Evolutionary conservation across 2,888 invertebrate species (phyloP), one percentile per base, ranked within the genome.

Genomic region (Catotricha subobsoleta): DNA sequence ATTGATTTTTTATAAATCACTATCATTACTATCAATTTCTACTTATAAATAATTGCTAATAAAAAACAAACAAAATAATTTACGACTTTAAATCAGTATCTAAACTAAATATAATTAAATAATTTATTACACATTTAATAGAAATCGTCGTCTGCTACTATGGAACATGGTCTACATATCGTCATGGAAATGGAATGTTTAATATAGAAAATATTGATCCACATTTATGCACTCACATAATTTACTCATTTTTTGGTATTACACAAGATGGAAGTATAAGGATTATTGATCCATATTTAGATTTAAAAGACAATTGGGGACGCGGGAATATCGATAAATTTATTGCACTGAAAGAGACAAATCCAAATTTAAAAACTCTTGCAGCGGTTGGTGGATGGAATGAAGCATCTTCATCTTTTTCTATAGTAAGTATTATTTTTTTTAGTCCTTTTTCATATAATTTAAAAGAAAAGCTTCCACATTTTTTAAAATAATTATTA

Each of bases 341-440:
- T 30, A 56, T 58, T 43, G 52, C 52, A 0, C 50, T 67, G 4
- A 65, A 64, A 46, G 43, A 57, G 6, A 49, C 49, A 33, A 66
- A 64, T 52, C 57, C 65, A 37, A 44, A 23, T 15, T 20, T 41
- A 7, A 67, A 68, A 54, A 73, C 80, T 5, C 72, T 76, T 3
- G 57, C 90, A 10, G 87, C 86, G 1, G 80, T 91, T 29, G 90
- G 90, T 0, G 90, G 90, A 0, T 90, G 90, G 90, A 88, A 86
- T 56, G 87, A 90, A n/a, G n/a, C n/a, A n/a, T n/a, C n/a, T n/a
- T n/a, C n/a, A n/a, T n/a, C n/a, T n/a, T n/a, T n/a, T n/a, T n/a
- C n/a, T n/a, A n/a, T n/a, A n/a, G n/a, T n/a, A n/a, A n/a, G n/a
- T n/a, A n/a, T n/a, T n/a, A n/a, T n/a, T n/a, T n/a, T n/a, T n/a